Evolutionary conservation across 2,113 vertebrate species (phyloP).

Genomic region (Saguinus imperator): DNA sequence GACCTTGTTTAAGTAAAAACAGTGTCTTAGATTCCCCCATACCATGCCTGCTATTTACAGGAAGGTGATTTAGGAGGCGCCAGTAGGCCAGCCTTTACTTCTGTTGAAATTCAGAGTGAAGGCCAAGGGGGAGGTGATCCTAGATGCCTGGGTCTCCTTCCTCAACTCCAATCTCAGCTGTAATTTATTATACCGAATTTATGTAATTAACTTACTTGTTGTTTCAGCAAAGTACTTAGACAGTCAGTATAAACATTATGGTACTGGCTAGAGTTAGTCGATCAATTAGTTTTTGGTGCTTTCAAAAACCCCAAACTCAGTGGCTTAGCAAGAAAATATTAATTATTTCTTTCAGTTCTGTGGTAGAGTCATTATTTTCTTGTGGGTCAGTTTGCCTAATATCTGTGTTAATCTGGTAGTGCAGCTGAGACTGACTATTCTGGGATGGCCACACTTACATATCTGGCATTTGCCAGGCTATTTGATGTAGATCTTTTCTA

Average conservation of each 20-base stretch:
- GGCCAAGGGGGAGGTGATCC: too few species aligned
- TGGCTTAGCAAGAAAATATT: background rate
- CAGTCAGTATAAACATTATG: background rate
- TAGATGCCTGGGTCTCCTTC: too few species aligned
- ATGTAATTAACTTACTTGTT: background rate
- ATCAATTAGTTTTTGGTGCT: background rate
- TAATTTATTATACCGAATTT: background rate
- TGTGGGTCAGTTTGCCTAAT: background rate
- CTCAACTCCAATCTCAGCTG: background rate
- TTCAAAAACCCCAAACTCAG: background rate
- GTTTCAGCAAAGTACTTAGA: background rate
- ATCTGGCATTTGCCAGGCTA: background rate
- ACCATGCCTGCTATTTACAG: too few species aligned
- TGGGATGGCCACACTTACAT: background rate
- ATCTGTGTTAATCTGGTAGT: background rate
- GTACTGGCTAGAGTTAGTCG: background rate
- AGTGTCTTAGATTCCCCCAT: too few species aligned
- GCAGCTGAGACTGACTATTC: background rate
- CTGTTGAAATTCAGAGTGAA: too few species aligned
- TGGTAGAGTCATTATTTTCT: background rate
- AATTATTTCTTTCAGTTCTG: background rate
- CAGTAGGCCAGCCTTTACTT: too few species aligned
- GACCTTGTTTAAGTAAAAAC: too few species aligned
- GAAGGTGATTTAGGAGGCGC: too few species aligned
- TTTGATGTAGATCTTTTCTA: background rate